Base-by-base conservation (phyloP, 2,797 vertebrate species). In the Neosalanx taihuensis region DNA sequence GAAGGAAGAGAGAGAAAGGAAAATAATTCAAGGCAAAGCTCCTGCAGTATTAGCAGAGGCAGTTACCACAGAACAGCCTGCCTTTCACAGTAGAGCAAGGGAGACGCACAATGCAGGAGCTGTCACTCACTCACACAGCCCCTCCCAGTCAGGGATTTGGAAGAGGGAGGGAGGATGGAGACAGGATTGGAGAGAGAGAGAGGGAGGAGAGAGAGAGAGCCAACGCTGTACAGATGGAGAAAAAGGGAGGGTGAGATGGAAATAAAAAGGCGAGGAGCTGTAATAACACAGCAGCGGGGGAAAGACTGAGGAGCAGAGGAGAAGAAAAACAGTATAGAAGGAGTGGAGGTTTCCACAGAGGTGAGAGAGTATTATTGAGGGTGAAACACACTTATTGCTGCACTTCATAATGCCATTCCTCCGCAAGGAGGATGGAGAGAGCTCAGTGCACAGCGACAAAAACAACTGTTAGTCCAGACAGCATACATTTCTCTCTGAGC, bases 21-120 rank as follows among this genome's bases (percentile, higher is more conserved):
- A 35, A 31, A 64, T n/a, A 10, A 56, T 68, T 59, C 58, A 31
- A 37, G 46, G 37, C 64, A 73, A 56, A 49, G 83, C 60, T 73
- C 80, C 80, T 80, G 87, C 85, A 81, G 79, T 72, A 58, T 73
- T 72, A 79, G 84, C 82, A 53, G 35, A 80, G 79, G 78, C 79
- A 69, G 73, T 74, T 75, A 72, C 69, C 75, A 75, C 61, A 20
- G 57, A 82, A 80, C 71, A 82, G 72, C 71, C 66, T 51, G 37
- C 33, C 6, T 61, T 49, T 72, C 62, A 64, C 61, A 56, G 17
- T 26, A 66, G 41, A 51, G 23, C 64, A 30, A 41, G 74, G 63
- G 51, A 64, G 30, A 79, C 77, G 18, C 77, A 78, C 77, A 79
- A 79, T 73, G 77, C 80, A 79, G 63, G 78, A 84, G 74, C 81